Percentiles rank a stretch among this genome's conserved stretches.
phyloP scores from a whole-genome alignment of 2,113 vertebrate species.

The Osmerus eperlanus region DNA sequence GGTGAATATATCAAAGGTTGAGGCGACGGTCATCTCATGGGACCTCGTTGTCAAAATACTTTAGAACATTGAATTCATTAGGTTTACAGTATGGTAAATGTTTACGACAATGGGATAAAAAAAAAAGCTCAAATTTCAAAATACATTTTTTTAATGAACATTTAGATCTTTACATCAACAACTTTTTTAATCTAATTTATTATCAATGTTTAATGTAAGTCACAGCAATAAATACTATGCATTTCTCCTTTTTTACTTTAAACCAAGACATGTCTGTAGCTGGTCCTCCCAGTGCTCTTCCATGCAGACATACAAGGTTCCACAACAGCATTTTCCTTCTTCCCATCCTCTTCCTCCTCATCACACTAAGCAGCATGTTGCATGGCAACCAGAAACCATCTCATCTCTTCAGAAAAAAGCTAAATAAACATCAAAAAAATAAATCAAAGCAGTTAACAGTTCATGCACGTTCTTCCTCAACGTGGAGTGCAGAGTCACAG shows the following conservation, averaged over 20 bases:
- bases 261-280: background rate
- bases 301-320: constrained; percentile 21
- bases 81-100: background rate
- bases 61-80: no score
- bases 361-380: constrained; percentile 6
- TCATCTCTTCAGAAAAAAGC: background rate
- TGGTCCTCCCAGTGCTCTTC: constrained; percentile 5
- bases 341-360: background rate
- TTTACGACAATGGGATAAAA: background rate
- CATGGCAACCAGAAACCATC: background rate
- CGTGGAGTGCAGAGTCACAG: constrained; percentile 18
- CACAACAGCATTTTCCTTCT: background rate
- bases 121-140: constrained; percentile 15
- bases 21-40: no score
- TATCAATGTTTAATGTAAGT: constrained; percentile 9
- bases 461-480: constrained; percentile 25
- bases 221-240: constrained; percentile 24
- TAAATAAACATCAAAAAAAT: constrained; percentile 4
- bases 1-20: no score
- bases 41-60: no score
- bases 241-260: background rate
- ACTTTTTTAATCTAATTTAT: constrained; percentile 11
- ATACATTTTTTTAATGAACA: constrained; percentile 35
- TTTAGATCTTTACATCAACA: constrained; percentile 27
- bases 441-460: constrained; percentile 5